Conservation (phyloP, 2,113 vertebrate genomes). For the Ciconia stormi region DNA sequence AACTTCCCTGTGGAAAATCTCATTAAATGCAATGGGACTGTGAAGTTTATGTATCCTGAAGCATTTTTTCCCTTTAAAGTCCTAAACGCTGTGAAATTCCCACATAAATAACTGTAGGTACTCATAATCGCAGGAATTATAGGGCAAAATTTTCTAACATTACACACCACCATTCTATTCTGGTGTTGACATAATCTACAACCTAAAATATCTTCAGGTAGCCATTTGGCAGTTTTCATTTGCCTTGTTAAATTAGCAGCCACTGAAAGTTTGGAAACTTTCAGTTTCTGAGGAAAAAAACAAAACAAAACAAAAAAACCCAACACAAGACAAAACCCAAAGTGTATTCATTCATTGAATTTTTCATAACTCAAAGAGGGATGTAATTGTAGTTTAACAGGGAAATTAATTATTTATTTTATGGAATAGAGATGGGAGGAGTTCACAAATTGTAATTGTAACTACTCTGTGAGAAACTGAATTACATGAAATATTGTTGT, state of each 20-base stretch:
- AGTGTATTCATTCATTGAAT: neutral
- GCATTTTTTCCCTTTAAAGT: neutral
- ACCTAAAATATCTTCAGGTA: neutral
- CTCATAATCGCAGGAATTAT: neutral
- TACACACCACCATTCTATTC: neutral
- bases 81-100: neutral
- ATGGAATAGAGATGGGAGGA: neutral
- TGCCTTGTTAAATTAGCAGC: neutral
- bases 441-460: neutral
- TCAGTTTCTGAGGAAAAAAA: neutral
- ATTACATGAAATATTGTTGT: neutral
- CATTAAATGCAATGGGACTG: neutral
- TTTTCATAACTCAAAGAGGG: neutral
- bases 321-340: rapidly evolving
- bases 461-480: neutral
- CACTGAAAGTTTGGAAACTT: neutral
- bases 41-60: neutral
- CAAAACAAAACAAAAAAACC: neutral
- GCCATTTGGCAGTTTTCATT: neutral
- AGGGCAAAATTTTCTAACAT: neutral
- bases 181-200: neutral
- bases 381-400: neutral
- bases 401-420: neutral
- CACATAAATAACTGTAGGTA: neutral
- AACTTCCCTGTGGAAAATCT: neutral